A percentile compares a stretch with the other conserved stretches of the same genome.
phyloP scores from a whole-genome alignment of 2,113 vertebrate genomes.

The Herpetotheres cachinnans region DNA sequence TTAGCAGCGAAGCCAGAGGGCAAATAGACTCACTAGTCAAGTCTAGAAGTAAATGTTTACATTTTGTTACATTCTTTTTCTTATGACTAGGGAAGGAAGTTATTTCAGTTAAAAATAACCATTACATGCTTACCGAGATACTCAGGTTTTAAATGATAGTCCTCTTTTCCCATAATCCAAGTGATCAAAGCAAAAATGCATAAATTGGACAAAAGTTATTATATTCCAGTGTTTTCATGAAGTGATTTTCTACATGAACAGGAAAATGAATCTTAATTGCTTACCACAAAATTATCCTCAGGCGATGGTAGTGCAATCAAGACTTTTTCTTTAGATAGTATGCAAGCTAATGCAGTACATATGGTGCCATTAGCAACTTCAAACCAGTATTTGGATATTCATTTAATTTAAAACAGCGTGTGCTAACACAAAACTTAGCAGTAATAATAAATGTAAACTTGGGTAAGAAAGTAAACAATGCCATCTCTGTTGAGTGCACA shows the following conservation, averaged over 20 bases:
- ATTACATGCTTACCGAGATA: background rate
- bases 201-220: constrained; percentile 7
- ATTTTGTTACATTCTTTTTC: background rate
- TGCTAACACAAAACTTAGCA: constrained; percentile 39
- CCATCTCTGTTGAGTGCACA: background rate
- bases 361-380: constrained; percentile 49
- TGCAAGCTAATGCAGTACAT: constrained; percentile 18
- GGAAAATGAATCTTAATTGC: constrained; percentile 35
- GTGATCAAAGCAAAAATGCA: constrained; percentile 29
- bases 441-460: constrained; percentile 33
- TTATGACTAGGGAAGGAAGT: background rate
- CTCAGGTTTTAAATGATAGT: background rate
- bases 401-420: constrained; percentile 31
- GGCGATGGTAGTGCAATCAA: constrained; percentile 9
- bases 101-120: background rate
- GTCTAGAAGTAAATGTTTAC: background rate
- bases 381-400: constrained; percentile 35
- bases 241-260: constrained; percentile 33
- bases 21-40: background rate
- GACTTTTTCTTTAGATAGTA: constrained; percentile 49
- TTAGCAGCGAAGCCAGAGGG: background rate
- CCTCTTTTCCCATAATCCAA: background rate
- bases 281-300: constrained; percentile 48
- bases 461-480: constrained; percentile 39
- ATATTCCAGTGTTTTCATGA: constrained; percentile 12